Evolutionary conservation across 64 coral and sea anemone species (phyloP), one percentile per base, ranked within the genome.

Genomic region (Stichodactyla mertensii): DNA sequence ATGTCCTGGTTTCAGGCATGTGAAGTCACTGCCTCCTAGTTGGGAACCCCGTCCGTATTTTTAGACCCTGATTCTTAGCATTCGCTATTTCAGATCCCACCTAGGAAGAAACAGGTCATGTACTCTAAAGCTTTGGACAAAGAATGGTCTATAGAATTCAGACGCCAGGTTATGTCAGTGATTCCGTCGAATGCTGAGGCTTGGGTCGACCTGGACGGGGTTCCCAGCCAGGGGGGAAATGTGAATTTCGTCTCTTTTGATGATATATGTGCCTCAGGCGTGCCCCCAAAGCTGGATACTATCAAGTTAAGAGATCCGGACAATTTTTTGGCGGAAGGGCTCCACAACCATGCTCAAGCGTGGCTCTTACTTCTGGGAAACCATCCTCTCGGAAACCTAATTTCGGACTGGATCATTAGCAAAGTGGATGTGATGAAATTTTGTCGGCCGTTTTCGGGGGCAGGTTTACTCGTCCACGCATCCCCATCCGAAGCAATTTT

Each of bases 1-100:
- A 26, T 71, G 18, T 71, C 67, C 16, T 26, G 16, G 6, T 71
- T 26, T 19, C 67, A 26, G 16, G 67, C 18, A 71, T 26, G 67
- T 71, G 67, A 26, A 79, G 77, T 79, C 16, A 19, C 77, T 79
- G 45, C 77, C 77, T 79, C 28, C 77, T 79, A 36, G 28, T 79
- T 16, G 16, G 77, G 77, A 16, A 79, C 16, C 77, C 77, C 7
- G 16, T 79, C 77, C 77, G 10, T 78, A 16, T 27, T 52, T 52
- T 79, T 51, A 12, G 77, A 52, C 8, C 3, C 15, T 16, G 26
- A 19, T 79, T 71, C 24, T n/a, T 71, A 19, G 67, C 24, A 19
- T 79, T 79, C 28, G 4, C 11, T 54, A 7, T 77, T 79, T 79
- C n/a, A 0, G 16, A 6, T 20, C n/a, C 6, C 5, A 5, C 55